Percentiles rank a stretch among this genome's conserved stretches.
phyloP scores from a whole-genome alignment of 2,113 vertebrate genomes.

The Chaenogobius annularis region DNA sequence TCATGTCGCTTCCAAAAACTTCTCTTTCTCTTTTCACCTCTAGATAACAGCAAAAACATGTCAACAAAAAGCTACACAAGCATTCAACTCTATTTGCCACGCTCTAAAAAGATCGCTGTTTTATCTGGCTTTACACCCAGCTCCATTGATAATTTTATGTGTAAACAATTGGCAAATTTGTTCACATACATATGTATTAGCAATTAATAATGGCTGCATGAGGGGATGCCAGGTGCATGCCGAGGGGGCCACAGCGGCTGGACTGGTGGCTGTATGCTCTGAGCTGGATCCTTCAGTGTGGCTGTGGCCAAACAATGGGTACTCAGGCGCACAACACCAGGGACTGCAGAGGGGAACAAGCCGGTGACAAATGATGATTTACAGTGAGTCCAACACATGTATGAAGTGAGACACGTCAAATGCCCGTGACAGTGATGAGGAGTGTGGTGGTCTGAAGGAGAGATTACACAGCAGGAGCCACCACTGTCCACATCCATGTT shows the following conservation, averaged over 20 bases:
- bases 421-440: background rate
- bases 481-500: background rate
- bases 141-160: slow-evolving; percentile 99
- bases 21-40: slow-evolving; percentile 36
- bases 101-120: slow-evolving; percentile 98
- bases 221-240: slow-evolving; percentile 91
- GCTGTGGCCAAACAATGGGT: slow-evolving; percentile 86
- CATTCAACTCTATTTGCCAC: slow-evolving; percentile 89
- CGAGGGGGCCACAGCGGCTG: slow-evolving; percentile 81
- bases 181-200: slow-evolving; percentile 99
- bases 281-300: slow-evolving; percentile 72
- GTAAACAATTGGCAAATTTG: slow-evolving; percentile 99
- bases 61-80: slow-evolving; percentile 24
- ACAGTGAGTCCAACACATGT: slow-evolving; percentile 15
- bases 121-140: slow-evolving; percentile 92
- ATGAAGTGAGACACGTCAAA: slow-evolving; percentile 4
- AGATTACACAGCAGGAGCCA: slow-evolving; percentile 12
- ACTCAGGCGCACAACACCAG: slow-evolving; percentile 59
- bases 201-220: slow-evolving; percentile 98
- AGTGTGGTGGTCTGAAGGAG: slow-evolving; percentile 19
- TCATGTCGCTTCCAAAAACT: no score
- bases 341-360: background rate
- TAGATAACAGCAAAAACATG: slow-evolving; percentile 53
- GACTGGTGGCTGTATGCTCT: slow-evolving; percentile 87
- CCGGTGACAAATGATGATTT: background rate